Base-by-base conservation (phyloP, 53 echinoderm and acorn worm species). In the Echinarachnius parma region DNA sequence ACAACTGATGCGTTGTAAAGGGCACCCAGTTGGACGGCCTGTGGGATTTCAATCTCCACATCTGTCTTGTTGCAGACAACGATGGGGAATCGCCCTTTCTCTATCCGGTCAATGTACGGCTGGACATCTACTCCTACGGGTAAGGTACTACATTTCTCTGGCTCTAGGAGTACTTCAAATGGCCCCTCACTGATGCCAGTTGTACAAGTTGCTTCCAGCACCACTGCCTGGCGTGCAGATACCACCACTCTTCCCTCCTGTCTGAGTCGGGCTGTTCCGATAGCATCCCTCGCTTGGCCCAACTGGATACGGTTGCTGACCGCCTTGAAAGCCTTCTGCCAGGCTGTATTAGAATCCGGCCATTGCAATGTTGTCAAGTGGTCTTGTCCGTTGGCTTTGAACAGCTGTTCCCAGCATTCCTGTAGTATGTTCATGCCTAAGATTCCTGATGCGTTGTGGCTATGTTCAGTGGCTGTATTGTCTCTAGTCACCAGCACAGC, bases 381-480 rank as follows among this genome's bases (percentile, higher is more conserved):
- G 19, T 25, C 9, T 13, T 31, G 25, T n/a, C 63, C 63, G 5
- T 62, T 20, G 11, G 49, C 3, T 9, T 46, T 34, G 19, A 77
- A 32, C 10, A 77, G 21, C 31, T 25, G 31, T 28, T 77, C 50
- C 77, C 77, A 77, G 19, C 77, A 77, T 16, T 53, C 34, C 26
- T 24, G 46, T 18, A 77, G 64, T 22, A 63, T 32, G 20, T 77
- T 77, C 64, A 77, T 77, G 50, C 78, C 64, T 3, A 77, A 44
- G 29, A 77, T 77, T 16, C 78, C 47, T 2, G 25, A 36, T 10
- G 48, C 50, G 8, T 9, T 29, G 20, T 48, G 34, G 8, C 42
- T 61, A 28, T 31, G 15, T 33, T 30, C n/a, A n/a, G n/a, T n/a
- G n/a, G n/a, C n/a, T n/a, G n/a, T n/a, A n/a, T n/a, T n/a, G n/a